These are phyloP conservation scores for Brachionus sp. DNA, from an alignment of 1,140 invertebrate genomes.

Conservation along the genomic window DNA sequence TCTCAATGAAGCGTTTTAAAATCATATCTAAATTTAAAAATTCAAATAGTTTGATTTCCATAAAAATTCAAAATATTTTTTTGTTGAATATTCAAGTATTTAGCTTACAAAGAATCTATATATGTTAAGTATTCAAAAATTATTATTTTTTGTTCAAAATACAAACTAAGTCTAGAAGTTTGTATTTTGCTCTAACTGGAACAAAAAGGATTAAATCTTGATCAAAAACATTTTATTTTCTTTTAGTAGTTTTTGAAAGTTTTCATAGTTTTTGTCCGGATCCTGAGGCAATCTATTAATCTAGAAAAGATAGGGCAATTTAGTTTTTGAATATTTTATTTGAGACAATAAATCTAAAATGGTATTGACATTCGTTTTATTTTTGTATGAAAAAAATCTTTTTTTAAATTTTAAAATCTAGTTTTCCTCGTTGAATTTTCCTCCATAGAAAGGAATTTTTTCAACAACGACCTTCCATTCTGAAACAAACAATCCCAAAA, in stretches of 20 bases:
- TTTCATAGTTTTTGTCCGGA: background rate
- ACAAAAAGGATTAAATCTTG: background rate
- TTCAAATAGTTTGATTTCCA: background rate
- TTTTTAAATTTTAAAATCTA: background rate
- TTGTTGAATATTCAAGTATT: background rate
- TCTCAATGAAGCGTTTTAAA: conserved; percentile 29
- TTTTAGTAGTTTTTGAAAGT: background rate
- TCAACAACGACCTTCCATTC: conserved; percentile 42
- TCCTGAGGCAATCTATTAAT: background rate
- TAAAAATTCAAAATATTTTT: background rate
- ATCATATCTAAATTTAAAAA: conserved; percentile 12
- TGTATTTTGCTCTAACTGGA: background rate
- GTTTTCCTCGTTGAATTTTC: conserved; percentile 39
- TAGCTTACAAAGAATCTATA: background rate
- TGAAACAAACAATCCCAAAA: conserved; percentile 24
- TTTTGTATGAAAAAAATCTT: background rate
- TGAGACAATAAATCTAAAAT: background rate
- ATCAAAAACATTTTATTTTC: background rate
- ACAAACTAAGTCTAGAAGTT: background rate
- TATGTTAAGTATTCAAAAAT: conserved; percentile 30
- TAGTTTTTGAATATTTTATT: conserved; percentile 9
- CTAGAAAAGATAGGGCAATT: background rate
- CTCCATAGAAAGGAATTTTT: conserved; percentile 33
- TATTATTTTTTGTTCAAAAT: conserved; percentile 11
- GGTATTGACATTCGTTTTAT: conserved; percentile 33